phyloP scores from a whole-genome alignment of 2,113 vertebrate genomes.

The Heliornis fulica region DNA sequence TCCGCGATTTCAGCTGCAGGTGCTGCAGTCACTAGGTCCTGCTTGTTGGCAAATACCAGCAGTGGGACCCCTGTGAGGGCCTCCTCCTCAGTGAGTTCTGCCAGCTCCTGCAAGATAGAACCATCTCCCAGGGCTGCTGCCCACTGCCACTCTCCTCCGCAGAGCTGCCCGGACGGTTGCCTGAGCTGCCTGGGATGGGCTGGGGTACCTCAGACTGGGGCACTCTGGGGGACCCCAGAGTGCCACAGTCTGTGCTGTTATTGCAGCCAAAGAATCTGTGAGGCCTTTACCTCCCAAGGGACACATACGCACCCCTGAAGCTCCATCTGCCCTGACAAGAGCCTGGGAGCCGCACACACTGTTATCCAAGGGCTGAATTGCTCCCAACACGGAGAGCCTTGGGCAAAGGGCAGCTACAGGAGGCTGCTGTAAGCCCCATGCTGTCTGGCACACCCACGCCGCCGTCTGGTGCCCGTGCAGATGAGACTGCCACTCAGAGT shows the following conservation, averaged over 20 bases:
- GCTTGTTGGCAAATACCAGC: slow-evolving; percentile 90
- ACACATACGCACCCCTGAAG: background rate
- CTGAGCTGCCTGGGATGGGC: fast-evolving
- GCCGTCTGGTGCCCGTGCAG: background rate
- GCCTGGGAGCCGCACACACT: fast-evolving
- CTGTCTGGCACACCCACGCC: background rate
- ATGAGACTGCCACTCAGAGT: background rate
- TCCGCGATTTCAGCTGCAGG: slow-evolving; percentile 83
- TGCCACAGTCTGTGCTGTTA: background rate
- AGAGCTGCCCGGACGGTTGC: fast-evolving
- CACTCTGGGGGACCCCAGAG: no score
- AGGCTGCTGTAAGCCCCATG: background rate
- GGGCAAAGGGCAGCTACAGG: slow-evolving; percentile 17
- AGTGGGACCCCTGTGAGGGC: slow-evolving; percentile 80
- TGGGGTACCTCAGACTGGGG: background rate
- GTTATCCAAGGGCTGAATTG: background rate
- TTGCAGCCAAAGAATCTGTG: background rate
- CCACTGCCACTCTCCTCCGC: background rate
- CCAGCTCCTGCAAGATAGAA: slow-evolving; percentile 79
- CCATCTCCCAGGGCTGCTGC: background rate
- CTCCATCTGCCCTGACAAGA: background rate
- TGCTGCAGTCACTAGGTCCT: slow-evolving; percentile 83
- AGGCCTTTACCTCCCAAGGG: background rate
- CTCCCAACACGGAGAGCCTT: background rate
- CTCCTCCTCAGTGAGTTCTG: slow-evolving; percentile 82